Evolutionary conservation across 2,113 vertebrate genomes (phyloP).

Genomic region (Phrynosoma platyrhinos): DNA sequence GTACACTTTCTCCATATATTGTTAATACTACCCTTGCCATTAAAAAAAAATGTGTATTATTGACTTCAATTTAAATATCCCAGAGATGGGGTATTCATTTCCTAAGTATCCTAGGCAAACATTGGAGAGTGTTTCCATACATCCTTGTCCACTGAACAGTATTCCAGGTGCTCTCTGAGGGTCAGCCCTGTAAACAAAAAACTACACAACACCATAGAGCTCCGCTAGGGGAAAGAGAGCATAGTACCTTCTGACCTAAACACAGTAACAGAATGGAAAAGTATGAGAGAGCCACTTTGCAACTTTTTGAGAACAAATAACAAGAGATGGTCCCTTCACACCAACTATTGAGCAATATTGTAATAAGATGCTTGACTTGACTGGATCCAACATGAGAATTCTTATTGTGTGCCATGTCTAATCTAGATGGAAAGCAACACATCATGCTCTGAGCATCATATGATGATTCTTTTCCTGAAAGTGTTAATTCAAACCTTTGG

Average conservation of each 20-base stretch:
- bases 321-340: neutral
- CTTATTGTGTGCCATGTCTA: neutral
- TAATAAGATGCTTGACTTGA: slow-evolving; percentile 1
- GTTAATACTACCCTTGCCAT: neutral
- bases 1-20: neutral
- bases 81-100: neutral
- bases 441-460: neutral
- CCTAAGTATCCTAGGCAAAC: neutral
- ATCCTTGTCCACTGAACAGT: neutral
- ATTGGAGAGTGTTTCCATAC: neutral
- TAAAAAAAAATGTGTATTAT: neutral
- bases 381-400: neutral
- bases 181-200: neutral
- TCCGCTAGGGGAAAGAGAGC: neutral
- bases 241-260: neutral
- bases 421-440: neutral
- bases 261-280: neutral
- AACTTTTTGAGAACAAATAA: neutral
- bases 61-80: neutral
- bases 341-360: neutral
- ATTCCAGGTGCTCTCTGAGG: neutral
- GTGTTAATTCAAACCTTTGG: neutral
- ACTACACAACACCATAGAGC: neutral
- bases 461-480: neutral
- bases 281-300: neutral